Base-by-base conservation (phyloP, 1,140 invertebrate species). In the Hypothenemus hampei region DNA sequence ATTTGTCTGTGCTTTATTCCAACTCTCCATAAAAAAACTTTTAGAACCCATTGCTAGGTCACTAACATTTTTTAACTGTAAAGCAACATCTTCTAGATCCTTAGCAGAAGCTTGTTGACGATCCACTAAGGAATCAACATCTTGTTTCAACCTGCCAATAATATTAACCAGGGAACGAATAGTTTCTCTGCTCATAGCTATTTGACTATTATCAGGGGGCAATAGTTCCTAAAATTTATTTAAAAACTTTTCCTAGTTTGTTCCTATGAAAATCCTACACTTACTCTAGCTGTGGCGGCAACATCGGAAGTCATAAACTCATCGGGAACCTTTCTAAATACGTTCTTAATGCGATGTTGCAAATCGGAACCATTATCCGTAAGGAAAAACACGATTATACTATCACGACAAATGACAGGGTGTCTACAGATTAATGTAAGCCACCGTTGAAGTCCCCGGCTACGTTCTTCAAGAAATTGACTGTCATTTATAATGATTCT, bases 401-500 rank as follows among this genome's bases (percentile, higher is more conserved):
- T 78, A 63, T 89, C 87, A 36, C 83, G 79, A 45, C 79, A 79
- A 2, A 92, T 74, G 1, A 86, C 78, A 3, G 88, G 87, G 67
- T 92, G 88, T 16, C 85, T 71, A 2, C 84, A 81, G 3, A 90
- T 79, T n/a, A 91, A 68, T 0, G 82, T 89, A 23, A 91, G 69
- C 77, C 86, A 91, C 23, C 89, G 74, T 35, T 86, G 76, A 1
- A 92, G 70, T 1, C 82, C 81, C 60, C 82, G 79, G 23, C 85
- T 73, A 35, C 88, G 75, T 24, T 85, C 81, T 70, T 90, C 86
- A 22, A 91, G 77, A 71, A 91, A 89, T 51, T 83, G 78, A 8
- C 83, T 78, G 63, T 87, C 85, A 20, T 81, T 85, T 8, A 90
- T 83, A 11, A 87, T 81, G 45, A 82, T 81, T 68, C 86, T 87